A percentile compares a stretch with the other conserved stretches of the same genome.
Conservation (phyloP, 2,888 invertebrate species). For the Caenorhabditis parvicauda region DNA sequence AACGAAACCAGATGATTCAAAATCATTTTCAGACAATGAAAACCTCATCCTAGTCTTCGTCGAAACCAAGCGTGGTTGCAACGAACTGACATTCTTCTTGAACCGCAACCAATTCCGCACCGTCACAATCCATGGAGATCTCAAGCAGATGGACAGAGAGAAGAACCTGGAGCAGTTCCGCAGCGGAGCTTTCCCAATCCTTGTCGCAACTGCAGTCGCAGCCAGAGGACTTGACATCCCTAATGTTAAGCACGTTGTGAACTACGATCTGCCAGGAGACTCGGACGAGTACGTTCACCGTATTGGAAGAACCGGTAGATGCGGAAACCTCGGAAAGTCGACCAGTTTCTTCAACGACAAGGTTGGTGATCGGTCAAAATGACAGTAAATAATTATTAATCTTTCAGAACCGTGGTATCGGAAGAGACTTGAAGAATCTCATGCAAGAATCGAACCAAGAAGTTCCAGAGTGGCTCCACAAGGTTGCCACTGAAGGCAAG, state of each 20-base stretch:
- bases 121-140: conserved; percentile 96
- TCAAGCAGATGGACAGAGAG: conserved; percentile 81
- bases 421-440: conserved; percentile 30
- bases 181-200: conserved; percentile 69
- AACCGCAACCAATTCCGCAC: conserved; percentile 67
- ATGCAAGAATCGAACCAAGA: conserved; percentile 39
- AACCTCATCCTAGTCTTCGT: conserved; percentile 90
- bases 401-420: conserved; percentile 36
- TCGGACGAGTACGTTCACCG: conserved; percentile 49
- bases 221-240: conserved; percentile 48
- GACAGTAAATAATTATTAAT: background rate
- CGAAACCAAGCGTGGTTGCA: conserved; percentile 97
- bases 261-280: conserved; percentile 44
- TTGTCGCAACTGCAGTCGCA: conserved; percentile 50
- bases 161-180: conserved; percentile 39
- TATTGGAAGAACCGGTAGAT: conserved; percentile 47
- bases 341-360: conserved; percentile 49
- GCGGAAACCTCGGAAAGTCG: conserved; percentile 43
- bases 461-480: conserved; percentile 41
- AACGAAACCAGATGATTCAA: background rate
- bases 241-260: conserved; percentile 42
- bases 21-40: conserved; percentile 47
- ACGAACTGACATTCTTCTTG: conserved; percentile 82
- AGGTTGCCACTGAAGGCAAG: conserved; percentile 35
- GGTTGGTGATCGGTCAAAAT: conserved; percentile 6